These are phyloP conservation scores for Argyrosomus japonicus DNA, from an alignment of 2,113 vertebrate species.

Conservation along the genomic window DNA sequence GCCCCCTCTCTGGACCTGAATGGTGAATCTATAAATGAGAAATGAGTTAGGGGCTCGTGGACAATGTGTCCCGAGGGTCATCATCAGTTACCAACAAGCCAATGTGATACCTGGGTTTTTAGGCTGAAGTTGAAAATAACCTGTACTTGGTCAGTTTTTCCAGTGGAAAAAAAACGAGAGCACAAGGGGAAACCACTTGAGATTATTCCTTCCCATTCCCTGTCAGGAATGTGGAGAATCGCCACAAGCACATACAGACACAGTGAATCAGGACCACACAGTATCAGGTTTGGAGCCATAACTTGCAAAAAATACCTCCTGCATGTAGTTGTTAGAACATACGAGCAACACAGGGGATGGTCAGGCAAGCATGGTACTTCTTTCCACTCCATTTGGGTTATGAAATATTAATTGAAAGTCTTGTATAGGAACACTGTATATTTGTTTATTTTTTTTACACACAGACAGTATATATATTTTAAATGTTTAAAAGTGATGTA, in stretches of 20 bases:
- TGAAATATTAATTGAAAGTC: too few species aligned
- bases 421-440: too few species aligned
- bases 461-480: too few species aligned
- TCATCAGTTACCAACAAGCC: background rate
- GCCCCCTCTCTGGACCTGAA: background rate
- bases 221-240: background rate
- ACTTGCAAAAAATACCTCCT: background rate
- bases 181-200: background rate
- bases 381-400: too few species aligned
- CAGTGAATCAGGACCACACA: background rate
- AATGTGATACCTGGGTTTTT: background rate
- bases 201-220: background rate
- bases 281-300: background rate
- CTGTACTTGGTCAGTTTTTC: background rate
- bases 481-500: too few species aligned
- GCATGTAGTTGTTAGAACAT: background rate
- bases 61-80: background rate
- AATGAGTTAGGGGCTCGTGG: constrained; percentile 8
- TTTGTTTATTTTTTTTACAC: too few species aligned
- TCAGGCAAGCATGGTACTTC: too few species aligned
- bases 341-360: too few species aligned
- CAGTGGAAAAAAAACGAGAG: background rate
- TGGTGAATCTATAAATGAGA: constrained; percentile 16
- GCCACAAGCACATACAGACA: background rate
- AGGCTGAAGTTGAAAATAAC: background rate